Conservation (phyloP, 2,797 vertebrate genomes). For the Yasuhikotakia modesta region DNA sequence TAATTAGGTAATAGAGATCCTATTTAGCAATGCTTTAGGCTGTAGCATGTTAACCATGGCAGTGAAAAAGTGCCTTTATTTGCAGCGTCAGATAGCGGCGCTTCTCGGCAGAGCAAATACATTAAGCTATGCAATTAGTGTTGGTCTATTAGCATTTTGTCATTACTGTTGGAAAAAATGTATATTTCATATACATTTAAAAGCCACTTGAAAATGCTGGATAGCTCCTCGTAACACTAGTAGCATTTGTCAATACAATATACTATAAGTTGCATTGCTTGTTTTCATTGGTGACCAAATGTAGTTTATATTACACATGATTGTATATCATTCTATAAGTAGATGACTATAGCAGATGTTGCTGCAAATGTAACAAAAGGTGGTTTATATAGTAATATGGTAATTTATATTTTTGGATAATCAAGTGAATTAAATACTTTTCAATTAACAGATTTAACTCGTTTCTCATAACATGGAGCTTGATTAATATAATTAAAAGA, state of each 20-base stretch:
- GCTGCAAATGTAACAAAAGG: too few species aligned
- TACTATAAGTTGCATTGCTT: too few species aligned
- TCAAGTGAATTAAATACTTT: too few species aligned
- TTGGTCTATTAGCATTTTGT: slow-evolving; percentile 9
- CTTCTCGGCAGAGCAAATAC: slow-evolving; percentile 34
- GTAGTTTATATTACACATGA: too few species aligned
- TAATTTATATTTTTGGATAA: background rate
- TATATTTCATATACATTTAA: background rate
- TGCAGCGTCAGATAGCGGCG: background rate
- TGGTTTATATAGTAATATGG: too few species aligned
- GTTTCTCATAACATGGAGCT: too few species aligned
- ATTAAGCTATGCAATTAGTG: slow-evolving; percentile 28
- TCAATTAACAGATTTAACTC: too few species aligned
- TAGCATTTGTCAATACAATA: too few species aligned
- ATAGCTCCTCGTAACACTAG: background rate
- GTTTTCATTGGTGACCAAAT: too few species aligned
- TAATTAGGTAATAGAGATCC: slow-evolving; percentile 52
- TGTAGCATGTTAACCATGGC: slow-evolving; percentile 29
- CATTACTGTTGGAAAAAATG: slow-evolving; percentile 18
- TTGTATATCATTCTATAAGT: too few species aligned
- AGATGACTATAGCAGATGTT: too few species aligned
- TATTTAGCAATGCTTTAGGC: slow-evolving; percentile 52
- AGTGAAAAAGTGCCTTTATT: slow-evolving; percentile 28
- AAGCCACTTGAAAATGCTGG: slow-evolving; percentile 10
- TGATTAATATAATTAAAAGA: too few species aligned